phyloP scores from a whole-genome alignment of 2,888 invertebrate species.

The Nomada fucata region DNA sequence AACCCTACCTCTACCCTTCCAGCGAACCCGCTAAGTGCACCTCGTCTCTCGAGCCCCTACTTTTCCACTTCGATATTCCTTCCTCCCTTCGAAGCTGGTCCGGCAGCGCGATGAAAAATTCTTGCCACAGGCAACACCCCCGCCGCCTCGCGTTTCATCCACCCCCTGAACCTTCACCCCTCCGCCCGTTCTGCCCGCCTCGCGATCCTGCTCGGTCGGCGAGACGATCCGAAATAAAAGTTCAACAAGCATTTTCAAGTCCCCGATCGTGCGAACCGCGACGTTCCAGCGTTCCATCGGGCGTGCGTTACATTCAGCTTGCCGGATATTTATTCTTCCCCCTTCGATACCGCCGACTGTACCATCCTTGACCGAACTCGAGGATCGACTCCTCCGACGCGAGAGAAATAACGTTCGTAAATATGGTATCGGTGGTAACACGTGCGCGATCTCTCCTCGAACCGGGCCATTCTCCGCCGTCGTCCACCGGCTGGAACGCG shows the following conservation, averaged over 20 bases:
- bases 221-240: constrained; percentile 67
- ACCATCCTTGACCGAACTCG: constrained; percentile 1
- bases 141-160: not conserved
- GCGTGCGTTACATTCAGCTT: not conserved
- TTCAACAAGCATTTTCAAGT: constrained; percentile 58
- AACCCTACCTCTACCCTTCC: constrained; percentile 55
- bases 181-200: not conserved
- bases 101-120: constrained; percentile 70
- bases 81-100: constrained; percentile 42
- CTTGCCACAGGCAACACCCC: constrained; percentile 57
- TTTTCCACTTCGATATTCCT: constrained; percentile 65
- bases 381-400: not conserved
- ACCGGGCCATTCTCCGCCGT: not conserved
- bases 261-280: constrained; percentile 20
- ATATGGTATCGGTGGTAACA: not conserved
- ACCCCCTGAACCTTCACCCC: constrained; percentile 6
- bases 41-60: constrained; percentile 67
- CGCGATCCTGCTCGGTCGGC: constrained; percentile 1
- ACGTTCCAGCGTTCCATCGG: constrained; percentile 35
- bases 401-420: constrained; percentile 5
- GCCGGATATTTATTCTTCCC: constrained; percentile 30
- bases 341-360: not conserved
- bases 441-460: not conserved
- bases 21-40: constrained; percentile 74
- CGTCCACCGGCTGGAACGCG: not conserved